These are phyloP conservation scores for Natator depressus DNA, from an alignment of 2,113 vertebrate species.

Conservation along the genomic window DNA sequence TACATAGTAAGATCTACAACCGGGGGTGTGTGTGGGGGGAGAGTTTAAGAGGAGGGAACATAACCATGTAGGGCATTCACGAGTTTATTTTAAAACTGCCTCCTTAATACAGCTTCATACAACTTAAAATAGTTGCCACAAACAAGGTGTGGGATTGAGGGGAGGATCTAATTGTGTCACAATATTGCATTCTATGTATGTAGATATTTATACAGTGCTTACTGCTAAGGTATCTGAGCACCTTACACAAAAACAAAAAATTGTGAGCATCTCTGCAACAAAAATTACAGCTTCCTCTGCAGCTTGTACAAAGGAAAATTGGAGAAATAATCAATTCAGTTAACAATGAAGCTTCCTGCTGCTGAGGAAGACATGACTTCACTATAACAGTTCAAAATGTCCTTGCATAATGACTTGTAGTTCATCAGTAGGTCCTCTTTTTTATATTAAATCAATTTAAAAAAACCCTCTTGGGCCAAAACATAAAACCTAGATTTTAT, in stretches of 20 bases:
- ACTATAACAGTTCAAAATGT: too few species aligned
- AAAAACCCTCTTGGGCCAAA: neutral
- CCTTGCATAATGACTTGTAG: neutral
- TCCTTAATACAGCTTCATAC: neutral
- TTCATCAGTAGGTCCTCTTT: neutral
- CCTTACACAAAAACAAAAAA: too few species aligned
- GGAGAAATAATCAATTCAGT: neutral
- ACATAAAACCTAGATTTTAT: conserved; percentile 38
- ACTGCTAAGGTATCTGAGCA: neutral
- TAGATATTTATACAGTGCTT: neutral
- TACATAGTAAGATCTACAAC: neutral
- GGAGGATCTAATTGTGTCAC: neutral
- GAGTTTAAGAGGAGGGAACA: neutral
- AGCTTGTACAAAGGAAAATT: fast-evolving
- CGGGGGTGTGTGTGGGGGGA: too few species aligned
- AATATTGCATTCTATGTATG: neutral
- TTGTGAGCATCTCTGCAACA: neutral
- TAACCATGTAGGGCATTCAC: neutral
- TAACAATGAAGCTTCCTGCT: neutral
- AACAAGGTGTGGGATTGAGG: neutral
- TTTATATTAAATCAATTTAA: neutral
- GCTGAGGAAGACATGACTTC: neutral
- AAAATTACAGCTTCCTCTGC: neutral
- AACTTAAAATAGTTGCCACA: neutral
- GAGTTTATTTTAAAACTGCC: neutral